Base-by-base conservation (phyloP, 2,113 vertebrate genomes). In the Macrotus californicus region DNA sequence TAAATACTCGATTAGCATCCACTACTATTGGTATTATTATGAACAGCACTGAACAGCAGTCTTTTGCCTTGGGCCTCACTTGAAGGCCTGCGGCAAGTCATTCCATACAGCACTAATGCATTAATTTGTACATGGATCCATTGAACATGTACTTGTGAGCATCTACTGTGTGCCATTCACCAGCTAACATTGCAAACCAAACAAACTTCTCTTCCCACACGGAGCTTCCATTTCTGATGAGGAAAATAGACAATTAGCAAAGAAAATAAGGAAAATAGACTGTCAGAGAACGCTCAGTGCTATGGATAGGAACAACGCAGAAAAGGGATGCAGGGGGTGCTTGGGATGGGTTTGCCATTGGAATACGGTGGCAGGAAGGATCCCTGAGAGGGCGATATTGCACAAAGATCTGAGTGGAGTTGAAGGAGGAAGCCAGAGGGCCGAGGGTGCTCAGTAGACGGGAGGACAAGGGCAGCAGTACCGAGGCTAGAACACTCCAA, bases 401-500 rank as follows among this genome's bases (percentile, higher is more conserved):
- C 80, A 21, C 41, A 79, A 11, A 29, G 34, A 29, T 54, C 48
- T 69, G 43, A 77, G 54, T 41, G 11, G 46, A 6, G 6, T 24
- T 36, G 67, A 76, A 15, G 75, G 26, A 93, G n/a, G 24, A 50
- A 59, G n/a, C 12, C 3, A 0, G 41, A 36, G 7, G 22, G 80
- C 21, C 16, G 29, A 43, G 9, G 29, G 34, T 59, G 83, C n/a
- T 9, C 50, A 64, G 8, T 2, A 16, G 66, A 39, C 13, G 5
- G 14, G 79, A 13, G 54, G 52, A 1, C 11, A 36, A 16, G 21
- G 12, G 0, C 26, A n/a, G 82, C 73, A 67, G 29, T 1, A 0
- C 6, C 24, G n/a, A 52, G n/a, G 12, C 24, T 1, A 1, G 41
- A 52, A n/a, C 6, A 14, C 2, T 1, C 5, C 5, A 3, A 54